Evolutionary conservation across 2,113 vertebrate genomes (phyloP).

Genomic region (Chloebia gouldiae): DNA sequence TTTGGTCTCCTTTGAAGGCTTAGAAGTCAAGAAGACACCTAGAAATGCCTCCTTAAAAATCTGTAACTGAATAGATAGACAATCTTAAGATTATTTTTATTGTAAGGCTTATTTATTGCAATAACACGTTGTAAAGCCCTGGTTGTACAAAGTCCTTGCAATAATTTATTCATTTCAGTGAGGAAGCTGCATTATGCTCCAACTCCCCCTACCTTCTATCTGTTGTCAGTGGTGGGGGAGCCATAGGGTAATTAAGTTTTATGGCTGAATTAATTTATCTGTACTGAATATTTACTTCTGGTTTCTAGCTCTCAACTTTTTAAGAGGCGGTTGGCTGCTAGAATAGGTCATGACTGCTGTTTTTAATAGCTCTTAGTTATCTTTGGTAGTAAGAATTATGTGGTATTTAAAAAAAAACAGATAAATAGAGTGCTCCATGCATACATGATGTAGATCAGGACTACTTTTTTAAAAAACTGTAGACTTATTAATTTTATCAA

Average conservation of each 20-base stretch:
- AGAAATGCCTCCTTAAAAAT: neutral
- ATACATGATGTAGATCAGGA: neutral
- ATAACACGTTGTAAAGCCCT: neutral
- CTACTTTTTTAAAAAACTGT: neutral
- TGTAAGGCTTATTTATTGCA: neutral
- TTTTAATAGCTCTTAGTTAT: neutral
- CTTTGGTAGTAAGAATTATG: neutral
- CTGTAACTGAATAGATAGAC: neutral
- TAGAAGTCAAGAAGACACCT: neutral
- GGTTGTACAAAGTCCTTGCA: neutral
- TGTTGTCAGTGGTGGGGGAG: neutral
- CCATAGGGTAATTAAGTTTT: neutral
- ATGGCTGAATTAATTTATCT: neutral
- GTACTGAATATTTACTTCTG: neutral
- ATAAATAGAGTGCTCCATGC: neutral
- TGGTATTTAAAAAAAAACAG: fast-evolving
- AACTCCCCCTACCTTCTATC: neutral
- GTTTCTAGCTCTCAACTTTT: neutral
- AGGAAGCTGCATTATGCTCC: neutral
- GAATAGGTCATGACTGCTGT: neutral
- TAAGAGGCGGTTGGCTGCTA: neutral
- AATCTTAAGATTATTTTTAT: too few species aligned
- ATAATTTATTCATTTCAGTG: neutral
- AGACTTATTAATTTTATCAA: neutral
- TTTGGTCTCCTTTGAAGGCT: neutral